Conservation (phyloP, 2,797 vertebrate species). For the Myotis findleyi region DNA sequence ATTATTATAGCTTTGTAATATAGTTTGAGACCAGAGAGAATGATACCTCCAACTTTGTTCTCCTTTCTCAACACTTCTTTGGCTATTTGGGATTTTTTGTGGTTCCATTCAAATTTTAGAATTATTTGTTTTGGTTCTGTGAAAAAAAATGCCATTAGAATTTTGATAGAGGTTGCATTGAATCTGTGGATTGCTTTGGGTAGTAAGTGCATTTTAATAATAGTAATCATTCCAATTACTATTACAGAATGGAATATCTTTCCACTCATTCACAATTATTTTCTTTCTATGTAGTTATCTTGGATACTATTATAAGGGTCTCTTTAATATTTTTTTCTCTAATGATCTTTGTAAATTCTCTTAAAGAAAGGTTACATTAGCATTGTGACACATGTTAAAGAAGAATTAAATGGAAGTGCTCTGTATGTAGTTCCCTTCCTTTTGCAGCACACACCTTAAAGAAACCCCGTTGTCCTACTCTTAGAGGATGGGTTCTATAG, state of each 20-base stretch:
- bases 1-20: background rate
- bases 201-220: background rate
- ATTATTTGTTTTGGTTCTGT: background rate
- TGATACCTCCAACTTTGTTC: background rate
- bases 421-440: background rate
- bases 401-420: background rate
- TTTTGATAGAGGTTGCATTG: background rate
- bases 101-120: background rate
- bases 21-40: background rate
- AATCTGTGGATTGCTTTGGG: background rate
- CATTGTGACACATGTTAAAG: background rate
- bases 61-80: background rate
- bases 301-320: background rate
- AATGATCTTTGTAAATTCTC: background rate
- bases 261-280: background rate
- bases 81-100: background rate
- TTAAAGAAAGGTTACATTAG: background rate
- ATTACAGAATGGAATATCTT: background rate
- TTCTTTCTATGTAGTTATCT: background rate
- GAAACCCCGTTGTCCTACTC: background rate
- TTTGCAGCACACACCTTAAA: background rate
- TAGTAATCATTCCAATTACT: background rate
- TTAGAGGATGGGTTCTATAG: background rate
- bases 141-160: background rate
- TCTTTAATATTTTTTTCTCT: background rate